Conservation (phyloP, 2,888 invertebrate genomes). For the Hypomecis atomaria region DNA sequence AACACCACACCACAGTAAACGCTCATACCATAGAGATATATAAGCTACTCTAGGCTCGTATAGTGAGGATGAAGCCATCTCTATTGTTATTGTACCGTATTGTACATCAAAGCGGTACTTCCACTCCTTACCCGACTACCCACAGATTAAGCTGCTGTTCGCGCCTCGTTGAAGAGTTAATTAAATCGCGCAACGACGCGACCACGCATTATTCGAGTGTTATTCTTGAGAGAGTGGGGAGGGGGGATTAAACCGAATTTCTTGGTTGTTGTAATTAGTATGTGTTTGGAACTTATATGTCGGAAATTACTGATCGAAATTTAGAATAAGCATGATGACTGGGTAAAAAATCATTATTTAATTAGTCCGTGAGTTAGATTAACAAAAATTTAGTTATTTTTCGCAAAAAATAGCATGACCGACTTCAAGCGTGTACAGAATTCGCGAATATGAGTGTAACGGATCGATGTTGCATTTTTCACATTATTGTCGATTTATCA, state of each 20-base stretch:
- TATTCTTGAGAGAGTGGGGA: constrained; percentile 12
- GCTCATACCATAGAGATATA: neutral
- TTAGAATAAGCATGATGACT: no score
- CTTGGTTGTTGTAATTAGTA: neutral
- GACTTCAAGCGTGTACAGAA: no score
- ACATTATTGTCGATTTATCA: no score
- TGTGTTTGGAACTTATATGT: neutral
- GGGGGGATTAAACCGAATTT: neutral
- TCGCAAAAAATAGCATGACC: no score
- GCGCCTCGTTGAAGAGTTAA: constrained; percentile 19
- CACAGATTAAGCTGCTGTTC: constrained; percentile 12
- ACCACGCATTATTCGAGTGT: constrained; percentile 9
- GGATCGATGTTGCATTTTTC: no score
- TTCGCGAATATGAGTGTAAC: no score
- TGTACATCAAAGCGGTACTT: constrained; percentile 1
- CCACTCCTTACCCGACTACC: neutral
- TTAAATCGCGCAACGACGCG: constrained; percentile 18
- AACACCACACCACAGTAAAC: no score
- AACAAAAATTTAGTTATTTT: no score
- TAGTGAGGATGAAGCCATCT: neutral
- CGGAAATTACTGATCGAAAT: no score
- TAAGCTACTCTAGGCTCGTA: neutral
- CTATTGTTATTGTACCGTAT: constrained; percentile 8
- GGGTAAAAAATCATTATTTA: no score
- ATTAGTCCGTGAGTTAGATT: no score